These are phyloP conservation scores for Cylindroiulus punctatus DNA, from an alignment of 2,888 invertebrate genomes.

Conservation along the genomic window DNA sequence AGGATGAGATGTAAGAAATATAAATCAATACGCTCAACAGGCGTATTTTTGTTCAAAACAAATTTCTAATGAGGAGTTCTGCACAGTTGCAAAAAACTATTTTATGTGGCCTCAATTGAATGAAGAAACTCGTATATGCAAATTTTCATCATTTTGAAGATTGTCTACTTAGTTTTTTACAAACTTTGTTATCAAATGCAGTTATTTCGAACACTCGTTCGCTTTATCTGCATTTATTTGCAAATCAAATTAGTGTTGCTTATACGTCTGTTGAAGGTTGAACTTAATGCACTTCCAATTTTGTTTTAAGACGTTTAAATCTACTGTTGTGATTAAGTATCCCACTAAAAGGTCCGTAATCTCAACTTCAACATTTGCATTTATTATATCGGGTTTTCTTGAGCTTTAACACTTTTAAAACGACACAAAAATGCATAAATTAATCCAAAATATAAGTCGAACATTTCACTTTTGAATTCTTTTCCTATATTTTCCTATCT, in stretches of 20 bases:
- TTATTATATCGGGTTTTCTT: background rate
- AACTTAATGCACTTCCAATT: background rate
- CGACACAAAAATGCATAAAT: background rate
- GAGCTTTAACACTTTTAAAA: background rate
- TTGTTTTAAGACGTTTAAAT: background rate
- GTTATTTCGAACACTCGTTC: no score
- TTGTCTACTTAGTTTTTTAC: no score
- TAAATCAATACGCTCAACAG: no score
- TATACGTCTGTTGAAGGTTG: no score
- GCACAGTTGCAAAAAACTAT: background rate
- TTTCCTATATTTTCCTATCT: background rate
- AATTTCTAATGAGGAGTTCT: no score
- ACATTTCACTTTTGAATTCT: background rate
- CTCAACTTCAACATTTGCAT: background rate
- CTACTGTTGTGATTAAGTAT: background rate
- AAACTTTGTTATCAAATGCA: no score
- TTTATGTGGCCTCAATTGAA: background rate
- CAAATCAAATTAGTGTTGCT: no score
- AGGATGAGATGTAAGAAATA: constrained; percentile 25
- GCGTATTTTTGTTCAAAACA: no score
- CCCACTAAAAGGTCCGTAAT: background rate
- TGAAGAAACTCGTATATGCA: no score
- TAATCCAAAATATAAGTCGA: background rate
- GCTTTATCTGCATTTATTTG: no score
- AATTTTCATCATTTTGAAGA: no score